Percentiles rank a stretch among this genome's conserved stretches.
phyloP scores from a whole-genome alignment of 2,888 invertebrate species.

The Hemithea aestivaria region DNA sequence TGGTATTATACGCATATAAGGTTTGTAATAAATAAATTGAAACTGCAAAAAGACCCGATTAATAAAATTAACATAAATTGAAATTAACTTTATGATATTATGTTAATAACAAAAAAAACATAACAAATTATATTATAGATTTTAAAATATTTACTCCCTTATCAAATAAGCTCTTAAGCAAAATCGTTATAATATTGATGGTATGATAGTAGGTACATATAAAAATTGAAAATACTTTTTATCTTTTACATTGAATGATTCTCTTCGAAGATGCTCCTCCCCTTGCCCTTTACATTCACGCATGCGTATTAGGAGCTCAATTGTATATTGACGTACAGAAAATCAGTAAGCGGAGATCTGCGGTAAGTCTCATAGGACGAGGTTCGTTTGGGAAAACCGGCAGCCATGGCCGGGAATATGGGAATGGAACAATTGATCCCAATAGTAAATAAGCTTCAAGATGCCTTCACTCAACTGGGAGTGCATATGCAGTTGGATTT shows the following conservation, averaged over 20 bases:
- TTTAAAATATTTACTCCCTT: too few relatives aligned
- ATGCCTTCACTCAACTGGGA: constrained; percentile 99
- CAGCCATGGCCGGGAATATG: constrained; percentile 84
- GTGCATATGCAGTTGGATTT: constrained; percentile 99
- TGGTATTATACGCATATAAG: too few relatives aligned
- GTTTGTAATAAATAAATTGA: too few relatives aligned
- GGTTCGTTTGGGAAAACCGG: constrained; percentile 63
- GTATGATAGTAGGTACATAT: too few relatives aligned
- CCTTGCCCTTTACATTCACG: constrained; percentile 44
- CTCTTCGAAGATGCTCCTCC: not conserved
- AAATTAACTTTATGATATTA: too few relatives aligned
- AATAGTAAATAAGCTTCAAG: constrained; percentile 99
- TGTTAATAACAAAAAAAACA: too few relatives aligned
- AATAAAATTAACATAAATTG: too few relatives aligned
- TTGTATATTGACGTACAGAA: constrained; percentile 71
- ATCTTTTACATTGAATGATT: too few relatives aligned
- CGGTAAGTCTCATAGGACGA: constrained; percentile 69
- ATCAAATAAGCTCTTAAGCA: constrained; percentile 4
- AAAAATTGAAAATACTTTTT: too few relatives aligned
- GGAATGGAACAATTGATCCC: constrained; percentile 99
- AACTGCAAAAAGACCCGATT: too few relatives aligned
- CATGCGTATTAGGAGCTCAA: constrained; percentile 52
- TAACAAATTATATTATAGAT: too few relatives aligned
- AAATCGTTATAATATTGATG: too few relatives aligned
- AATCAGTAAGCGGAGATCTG: constrained; percentile 71